Percentiles rank a stretch among this genome's conserved stretches.
Evolutionary conservation across 2,113 vertebrate species (phyloP).

Genomic region (Semnornis frantzii): DNA sequence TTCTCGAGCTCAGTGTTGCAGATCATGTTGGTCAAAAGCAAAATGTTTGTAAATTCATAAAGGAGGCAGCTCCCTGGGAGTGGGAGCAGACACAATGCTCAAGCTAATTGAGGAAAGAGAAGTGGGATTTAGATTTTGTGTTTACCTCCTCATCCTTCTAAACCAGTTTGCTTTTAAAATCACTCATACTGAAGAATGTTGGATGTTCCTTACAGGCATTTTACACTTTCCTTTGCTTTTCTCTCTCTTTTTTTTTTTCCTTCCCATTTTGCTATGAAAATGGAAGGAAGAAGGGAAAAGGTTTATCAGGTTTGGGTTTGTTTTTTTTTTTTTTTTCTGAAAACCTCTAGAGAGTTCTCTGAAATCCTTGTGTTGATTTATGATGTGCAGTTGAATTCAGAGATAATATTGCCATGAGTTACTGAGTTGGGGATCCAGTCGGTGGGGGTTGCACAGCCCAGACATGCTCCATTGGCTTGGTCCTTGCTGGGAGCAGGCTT

Average conservation of each 20-base stretch:
- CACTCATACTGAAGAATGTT: neutral
- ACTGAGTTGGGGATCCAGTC: neutral
- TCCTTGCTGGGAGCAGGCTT: neutral
- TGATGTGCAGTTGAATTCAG: neutral
- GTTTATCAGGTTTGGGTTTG: neutral
- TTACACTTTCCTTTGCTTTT: neutral
- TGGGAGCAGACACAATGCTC: neutral
- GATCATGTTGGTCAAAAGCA: neutral
- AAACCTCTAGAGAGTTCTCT: neutral
- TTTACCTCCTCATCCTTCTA: conserved; percentile 22
- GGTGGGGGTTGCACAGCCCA: neutral
- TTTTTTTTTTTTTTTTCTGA: neutral
- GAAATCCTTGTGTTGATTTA: conserved; percentile 12
- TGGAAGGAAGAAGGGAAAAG: neutral
- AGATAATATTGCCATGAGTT: neutral
- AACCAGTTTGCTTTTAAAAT: conserved; percentile 9
- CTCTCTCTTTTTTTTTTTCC: neutral
- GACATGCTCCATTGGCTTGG: neutral
- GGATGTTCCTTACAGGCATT: neutral
- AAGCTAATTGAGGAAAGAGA: neutral
- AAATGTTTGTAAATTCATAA: neutral
- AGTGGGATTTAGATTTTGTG: neutral
- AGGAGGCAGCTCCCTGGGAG: neutral
- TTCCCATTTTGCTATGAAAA: neutral
- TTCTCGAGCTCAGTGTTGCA: neutral